Percentiles rank a stretch among this genome's conserved stretches.
These are phyloP conservation scores for Apis mellifera DNA, from an alignment of 1,140 invertebrate genomes.

Conservation along the genomic window Amel_HAv3.1 CM009941.2:15980501-15981000, in stretches of 20 bases:
- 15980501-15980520: slow-evolving; percentile 12
- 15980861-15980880: slow-evolving; percentile 5
- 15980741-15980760: slow-evolving; percentile 57
- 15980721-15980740: slow-evolving; percentile 54
- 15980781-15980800: slow-evolving; percentile 45
- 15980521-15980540: slow-evolving; percentile 49
- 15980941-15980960: neutral
- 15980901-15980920: neutral
- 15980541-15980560: neutral
- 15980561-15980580: neutral
- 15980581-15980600: slow-evolving; percentile 2
- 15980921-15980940: neutral
- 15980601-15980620: neutral
- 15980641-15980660: too few relatives aligned
- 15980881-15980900: slow-evolving; percentile 22
- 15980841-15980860: slow-evolving; percentile 36
- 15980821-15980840: slow-evolving; percentile 45
- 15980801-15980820: slow-evolving; percentile 42
- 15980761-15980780: slow-evolving; percentile 65
- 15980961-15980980: neutral
- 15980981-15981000: slow-evolving; percentile 10
- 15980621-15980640: too few relatives aligned
- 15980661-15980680: neutral
- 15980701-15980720: slow-evolving; percentile 57
- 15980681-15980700: slow-evolving; percentile 19